These are phyloP conservation scores for Cephalopachus bancanus DNA, from an alignment of 2,797 vertebrate genomes.

Conservation along the genomic window DNA sequence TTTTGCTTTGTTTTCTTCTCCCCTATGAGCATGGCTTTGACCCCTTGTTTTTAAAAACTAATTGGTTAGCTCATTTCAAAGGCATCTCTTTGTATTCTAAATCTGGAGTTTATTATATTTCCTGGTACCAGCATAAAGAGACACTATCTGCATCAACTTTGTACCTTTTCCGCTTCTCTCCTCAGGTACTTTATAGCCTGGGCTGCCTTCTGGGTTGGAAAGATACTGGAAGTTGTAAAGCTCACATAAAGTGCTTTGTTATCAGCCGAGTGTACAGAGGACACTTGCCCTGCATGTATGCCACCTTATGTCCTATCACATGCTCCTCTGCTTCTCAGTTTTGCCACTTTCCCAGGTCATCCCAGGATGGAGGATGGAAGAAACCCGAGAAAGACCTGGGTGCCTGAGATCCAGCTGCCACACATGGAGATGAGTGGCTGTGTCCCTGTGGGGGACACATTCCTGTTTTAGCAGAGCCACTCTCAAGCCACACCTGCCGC, in stretches of 20 bases:
- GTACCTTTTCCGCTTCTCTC: slow-evolving; percentile 48
- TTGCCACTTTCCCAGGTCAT: not conserved
- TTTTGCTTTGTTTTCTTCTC: slow-evolving; percentile 4
- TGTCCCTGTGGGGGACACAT: not conserved
- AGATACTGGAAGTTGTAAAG: slow-evolving; percentile 78
- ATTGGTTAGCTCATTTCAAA: slow-evolving; percentile 57
- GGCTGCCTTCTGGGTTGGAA: slow-evolving; percentile 53
- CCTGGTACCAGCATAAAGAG: not conserved
- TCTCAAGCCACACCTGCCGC: not conserved
- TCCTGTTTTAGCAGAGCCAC: not conserved
- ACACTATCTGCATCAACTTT: slow-evolving; percentile 59
- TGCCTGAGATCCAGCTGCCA: too few species aligned
- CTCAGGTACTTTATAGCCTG: slow-evolving; percentile 68
- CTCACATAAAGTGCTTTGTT: slow-evolving; percentile 78
- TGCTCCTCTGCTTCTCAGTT: not conserved
- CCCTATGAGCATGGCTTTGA: not conserved
- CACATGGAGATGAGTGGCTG: not conserved
- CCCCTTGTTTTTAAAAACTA: slow-evolving; percentile 33
- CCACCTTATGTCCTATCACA: not conserved
- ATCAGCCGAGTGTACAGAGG: not conserved
- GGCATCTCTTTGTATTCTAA: slow-evolving; percentile 6
- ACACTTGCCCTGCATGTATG: not conserved
- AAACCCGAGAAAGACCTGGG: not conserved
- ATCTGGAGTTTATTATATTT: slow-evolving; percentile 63
- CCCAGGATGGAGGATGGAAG: not conserved